Evolutionary conservation across 1,140 invertebrate genomes (phyloP).

Genomic region (Microplitis demolitor): DNA sequence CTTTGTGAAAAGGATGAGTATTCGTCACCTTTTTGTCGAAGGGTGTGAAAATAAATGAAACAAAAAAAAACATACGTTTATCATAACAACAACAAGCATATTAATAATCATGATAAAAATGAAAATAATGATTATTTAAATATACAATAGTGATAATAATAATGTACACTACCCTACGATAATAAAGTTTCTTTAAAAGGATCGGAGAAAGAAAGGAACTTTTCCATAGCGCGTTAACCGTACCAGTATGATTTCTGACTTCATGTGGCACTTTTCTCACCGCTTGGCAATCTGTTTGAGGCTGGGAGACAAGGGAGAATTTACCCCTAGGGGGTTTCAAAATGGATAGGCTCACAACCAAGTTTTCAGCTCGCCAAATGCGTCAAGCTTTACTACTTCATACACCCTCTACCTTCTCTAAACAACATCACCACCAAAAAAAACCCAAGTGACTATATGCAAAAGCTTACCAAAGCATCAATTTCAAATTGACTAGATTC

Average conservation of each 20-base stretch:
- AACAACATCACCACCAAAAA: not conserved
- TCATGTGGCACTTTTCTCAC: conserved; percentile 48
- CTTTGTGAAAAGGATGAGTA: not conserved
- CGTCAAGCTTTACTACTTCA: not conserved
- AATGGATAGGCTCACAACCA: conserved; percentile 17
- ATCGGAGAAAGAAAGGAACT: not conserved
- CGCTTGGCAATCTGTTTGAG: conserved; percentile 38
- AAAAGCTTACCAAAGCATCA: too few species aligned
- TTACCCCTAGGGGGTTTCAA: conserved; percentile 1
- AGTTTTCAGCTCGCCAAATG: conserved; percentile 1
- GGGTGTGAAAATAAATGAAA: not conserved
- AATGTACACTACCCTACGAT: not conserved
- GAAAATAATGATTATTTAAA: not conserved
- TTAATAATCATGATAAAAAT: too few species aligned
- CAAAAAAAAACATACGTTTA: not conserved
- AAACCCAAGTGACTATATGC: too few species aligned
- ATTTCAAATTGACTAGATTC: not conserved
- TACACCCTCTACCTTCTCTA: not conserved
- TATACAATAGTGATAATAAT: conserved; percentile 5
- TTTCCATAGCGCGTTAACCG: not conserved
- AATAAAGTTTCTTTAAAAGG: conserved; percentile 9
- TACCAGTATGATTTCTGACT: conserved; percentile 45
- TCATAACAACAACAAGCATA: not conserved
- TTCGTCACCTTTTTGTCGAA: not conserved
- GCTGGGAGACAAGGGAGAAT: conserved; percentile 14